Base-by-base conservation (phyloP, 2,797 vertebrate species). In the Gallinago solitaria region DNA sequence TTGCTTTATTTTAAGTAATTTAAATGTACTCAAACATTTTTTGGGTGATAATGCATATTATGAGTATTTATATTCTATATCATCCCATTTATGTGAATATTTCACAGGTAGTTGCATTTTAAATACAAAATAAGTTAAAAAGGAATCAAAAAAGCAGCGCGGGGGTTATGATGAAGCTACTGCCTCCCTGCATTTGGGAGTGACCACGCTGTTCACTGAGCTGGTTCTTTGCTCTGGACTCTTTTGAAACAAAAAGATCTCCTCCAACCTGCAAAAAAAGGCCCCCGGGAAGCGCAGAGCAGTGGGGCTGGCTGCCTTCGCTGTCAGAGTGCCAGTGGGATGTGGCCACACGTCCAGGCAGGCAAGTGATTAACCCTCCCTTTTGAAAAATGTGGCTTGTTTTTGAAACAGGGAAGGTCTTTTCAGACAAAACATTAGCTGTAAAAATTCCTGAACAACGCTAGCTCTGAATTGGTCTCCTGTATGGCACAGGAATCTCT, bases 351-450 rank as follows among this genome's bases (percentile, higher is more conserved):
- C 3, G 48, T 73, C 50, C 11, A 32, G 32, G 53, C 57, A 78
- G 50, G 39, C 23, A 64, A 53, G 28, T 12, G 6, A 57, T 59
- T 70, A 92, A 65, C 11, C 4, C 24, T 68, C 33, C n/a, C 30
- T 87, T 82, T 19, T 11, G 64, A 76, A 80, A 73, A 54, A 59
- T 9, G 28, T 6, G 48, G 9, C 45, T 80, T 65, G 68, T 32
- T 92, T 85, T 80, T 89, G 51, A 83, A 95, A 75, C 57, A 68
- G 45, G 77, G 21, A 8, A 8, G 15, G 9, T 32, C 48, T 69
- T 51, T 88, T 71, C 78, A 78, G 75, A 48, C 57, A 89, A 94
- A 95, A 93, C 65, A 84, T 39, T 92, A 80, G 16, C 76, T 56
- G 74, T 43, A 76, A 91, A 67, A 88, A 86, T 51, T 89, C 76